Conservation (phyloP, 2,888 invertebrate species). For the Tetranychus truncatus region DNA sequence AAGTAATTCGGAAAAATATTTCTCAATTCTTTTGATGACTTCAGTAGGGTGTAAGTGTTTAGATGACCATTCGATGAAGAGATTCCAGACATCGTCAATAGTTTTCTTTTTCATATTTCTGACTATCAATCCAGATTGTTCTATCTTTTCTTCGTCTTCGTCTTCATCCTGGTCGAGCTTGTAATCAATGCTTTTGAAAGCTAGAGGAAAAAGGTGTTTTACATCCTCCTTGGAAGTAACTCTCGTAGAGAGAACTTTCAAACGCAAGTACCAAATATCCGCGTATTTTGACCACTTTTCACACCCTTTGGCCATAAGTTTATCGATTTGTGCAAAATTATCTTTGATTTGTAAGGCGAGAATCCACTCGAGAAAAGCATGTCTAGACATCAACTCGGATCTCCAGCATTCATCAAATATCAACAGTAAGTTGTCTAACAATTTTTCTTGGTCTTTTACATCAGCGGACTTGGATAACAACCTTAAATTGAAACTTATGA, state of each 20-base stretch:
- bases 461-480: not conserved
- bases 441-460: not conserved
- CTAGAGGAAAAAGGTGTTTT: not conserved
- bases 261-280: slow-evolving; percentile 3
- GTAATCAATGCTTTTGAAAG: not conserved
- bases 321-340: not conserved
- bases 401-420: not conserved
- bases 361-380: not conserved
- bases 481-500: not conserved
- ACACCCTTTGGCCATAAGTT: not conserved
- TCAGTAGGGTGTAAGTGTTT: not conserved
- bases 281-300: not conserved
- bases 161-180: not conserved
- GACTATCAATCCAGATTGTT: not conserved
- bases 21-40: not conserved
- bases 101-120: not conserved
- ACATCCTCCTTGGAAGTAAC: not conserved
- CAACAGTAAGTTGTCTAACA: not conserved
- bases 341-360: not conserved
- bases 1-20: not conserved
- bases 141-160: not conserved
- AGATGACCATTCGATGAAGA: slow-evolving; percentile 4
- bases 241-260: not conserved
- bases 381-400: not conserved
- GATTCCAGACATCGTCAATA: slow-evolving; percentile 1